Percentiles rank a stretch among this genome's conserved stretches.
These are phyloP conservation scores for Diorhabda sublineata DNA, from an alignment of 1,140 invertebrate genomes.

Conservation along the genomic window DNA sequence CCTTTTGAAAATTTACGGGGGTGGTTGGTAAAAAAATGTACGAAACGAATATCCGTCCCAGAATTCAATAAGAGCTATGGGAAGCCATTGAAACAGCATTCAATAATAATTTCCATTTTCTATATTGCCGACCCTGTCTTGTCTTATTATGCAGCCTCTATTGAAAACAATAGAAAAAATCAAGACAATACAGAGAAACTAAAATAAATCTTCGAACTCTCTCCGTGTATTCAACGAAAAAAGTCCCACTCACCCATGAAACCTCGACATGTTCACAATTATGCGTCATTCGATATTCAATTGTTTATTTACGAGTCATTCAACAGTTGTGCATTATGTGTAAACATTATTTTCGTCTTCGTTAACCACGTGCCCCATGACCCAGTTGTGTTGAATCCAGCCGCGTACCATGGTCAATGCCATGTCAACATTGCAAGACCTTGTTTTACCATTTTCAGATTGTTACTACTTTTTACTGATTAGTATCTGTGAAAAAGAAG, in stretches of 20 bases:
- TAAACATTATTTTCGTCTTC: not conserved
- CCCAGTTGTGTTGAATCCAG: constrained; percentile 8
- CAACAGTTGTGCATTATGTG: constrained; percentile 1
- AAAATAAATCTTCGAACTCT: not conserved
- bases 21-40: too few species aligned
- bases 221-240: not conserved
- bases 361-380: constrained; percentile 4
- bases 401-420: constrained; percentile 11
- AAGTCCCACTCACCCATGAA: not conserved
- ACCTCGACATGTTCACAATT: not conserved
- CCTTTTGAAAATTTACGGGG: too few species aligned
- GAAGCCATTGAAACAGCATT: too few species aligned
- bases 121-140: too few species aligned
- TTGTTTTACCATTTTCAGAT: not conserved
- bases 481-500: too few species aligned
- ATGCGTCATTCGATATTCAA: not conserved
- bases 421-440: constrained; percentile 3
- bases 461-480: not conserved
- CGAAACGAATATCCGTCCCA: too few species aligned
- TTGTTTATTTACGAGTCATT: constrained; percentile 2
- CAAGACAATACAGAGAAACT: not conserved
- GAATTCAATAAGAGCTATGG: too few species aligned
- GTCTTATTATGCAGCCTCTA: too few species aligned
- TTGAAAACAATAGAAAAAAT: too few species aligned
- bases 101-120: too few species aligned